phyloP scores from a whole-genome alignment of 2,888 invertebrate genomes.

The Zelleria hepariella region DNA sequence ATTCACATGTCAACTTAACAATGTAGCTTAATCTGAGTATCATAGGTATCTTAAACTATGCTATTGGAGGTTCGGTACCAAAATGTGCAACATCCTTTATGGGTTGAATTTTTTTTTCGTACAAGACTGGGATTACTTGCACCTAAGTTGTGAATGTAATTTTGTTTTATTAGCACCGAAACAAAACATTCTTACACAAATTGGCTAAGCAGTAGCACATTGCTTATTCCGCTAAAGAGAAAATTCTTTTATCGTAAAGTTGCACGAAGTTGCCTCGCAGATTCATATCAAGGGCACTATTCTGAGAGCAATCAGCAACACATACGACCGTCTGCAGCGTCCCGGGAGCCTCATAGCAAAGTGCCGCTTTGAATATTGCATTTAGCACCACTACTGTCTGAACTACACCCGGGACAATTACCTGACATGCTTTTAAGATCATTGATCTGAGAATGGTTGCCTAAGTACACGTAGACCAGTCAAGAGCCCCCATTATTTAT shows the following conservation, averaged over 20 bases:
- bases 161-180: not conserved
- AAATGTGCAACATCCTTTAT: no score
- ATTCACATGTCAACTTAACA: no score
- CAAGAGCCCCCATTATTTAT: no score
- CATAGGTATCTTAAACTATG: no score
- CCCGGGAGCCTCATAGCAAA: slow-evolving; percentile 46
- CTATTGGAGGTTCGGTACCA: no score
- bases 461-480: not conserved
- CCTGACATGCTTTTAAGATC: slow-evolving; percentile 6
- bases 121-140: not conserved
- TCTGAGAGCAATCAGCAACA: slow-evolving; percentile 55
- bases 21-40: no score
- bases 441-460: not conserved
- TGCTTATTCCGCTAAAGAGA: not conserved
- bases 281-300: slow-evolving; percentile 41
- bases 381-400: slow-evolving; percentile 23
- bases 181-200: not conserved
- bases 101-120: not conserved
- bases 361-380: slow-evolving; percentile 60
- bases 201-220: not conserved
- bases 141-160: not conserved
- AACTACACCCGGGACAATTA: not conserved
- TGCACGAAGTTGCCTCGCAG: slow-evolving; percentile 31
- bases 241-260: slow-evolving; percentile 17
- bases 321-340: slow-evolving; percentile 42